Conservation (phyloP, 1,140 invertebrate genomes). For the Sitodiplosis mosellana region DNA sequence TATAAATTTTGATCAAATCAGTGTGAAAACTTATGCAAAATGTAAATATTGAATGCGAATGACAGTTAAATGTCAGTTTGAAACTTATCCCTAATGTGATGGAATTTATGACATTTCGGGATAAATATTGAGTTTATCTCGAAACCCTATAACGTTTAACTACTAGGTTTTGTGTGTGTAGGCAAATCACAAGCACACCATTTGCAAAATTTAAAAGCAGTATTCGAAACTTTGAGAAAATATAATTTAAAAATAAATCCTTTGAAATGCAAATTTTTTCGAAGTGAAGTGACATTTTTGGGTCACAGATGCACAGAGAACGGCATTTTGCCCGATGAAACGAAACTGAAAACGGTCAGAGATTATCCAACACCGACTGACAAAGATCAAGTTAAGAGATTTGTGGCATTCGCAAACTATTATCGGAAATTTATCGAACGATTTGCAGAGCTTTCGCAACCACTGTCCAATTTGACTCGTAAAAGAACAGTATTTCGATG, state of each 20-base stretch:
- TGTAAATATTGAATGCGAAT: too few relatives aligned
- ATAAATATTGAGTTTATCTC: slow-evolving; percentile 1
- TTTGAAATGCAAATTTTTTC: slow-evolving; percentile 16
- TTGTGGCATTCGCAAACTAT: slow-evolving; percentile 8
- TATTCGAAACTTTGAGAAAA: slow-evolving; percentile 19
- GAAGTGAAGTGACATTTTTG: slow-evolving; percentile 14
- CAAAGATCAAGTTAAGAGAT: slow-evolving; percentile 10
- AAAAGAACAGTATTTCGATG: slow-evolving; percentile 2
- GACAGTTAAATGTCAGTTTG: too few relatives aligned
- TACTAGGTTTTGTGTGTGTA: slow-evolving; percentile 7
- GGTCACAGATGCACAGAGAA: slow-evolving; percentile 16
- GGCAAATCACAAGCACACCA: slow-evolving; percentile 15
- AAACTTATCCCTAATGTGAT: too few relatives aligned
- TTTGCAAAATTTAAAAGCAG: slow-evolving; percentile 11
- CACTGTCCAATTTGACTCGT: slow-evolving; percentile 6
- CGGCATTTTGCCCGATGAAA: slow-evolving; percentile 9
- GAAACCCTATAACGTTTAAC: slow-evolving; percentile 5
- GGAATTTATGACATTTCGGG: slow-evolving; percentile 1
- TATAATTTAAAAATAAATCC: slow-evolving; percentile 11
- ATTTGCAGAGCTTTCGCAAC: slow-evolving; percentile 10
- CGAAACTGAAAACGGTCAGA: slow-evolving; percentile 9
- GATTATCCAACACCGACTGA: slow-evolving; percentile 12
- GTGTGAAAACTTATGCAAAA: too few relatives aligned
- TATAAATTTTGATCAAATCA: too few relatives aligned
- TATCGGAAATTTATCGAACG: slow-evolving; percentile 13